These are phyloP conservation scores for Anoplolepis gracilipes DNA, from an alignment of 1,140 invertebrate species.

Conservation along the genomic window DNA sequence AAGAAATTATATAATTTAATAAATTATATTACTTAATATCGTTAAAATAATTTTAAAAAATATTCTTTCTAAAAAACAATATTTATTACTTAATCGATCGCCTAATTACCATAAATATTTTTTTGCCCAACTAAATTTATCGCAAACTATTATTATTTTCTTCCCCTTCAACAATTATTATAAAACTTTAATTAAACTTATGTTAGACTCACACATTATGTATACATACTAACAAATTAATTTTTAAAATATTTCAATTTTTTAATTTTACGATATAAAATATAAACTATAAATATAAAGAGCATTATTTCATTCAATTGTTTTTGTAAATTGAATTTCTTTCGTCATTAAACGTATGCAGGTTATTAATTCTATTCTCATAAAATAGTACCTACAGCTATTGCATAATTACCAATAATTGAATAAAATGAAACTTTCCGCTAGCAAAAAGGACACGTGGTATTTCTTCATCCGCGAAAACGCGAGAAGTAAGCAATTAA, in stretches of 20 bases:
- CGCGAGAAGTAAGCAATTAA: constrained; percentile 59
- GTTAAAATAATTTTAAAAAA: background rate
- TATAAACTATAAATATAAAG: background rate
- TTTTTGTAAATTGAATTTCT: constrained; percentile 25
- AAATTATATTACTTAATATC: background rate
- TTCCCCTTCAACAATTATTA: too few relatives aligned
- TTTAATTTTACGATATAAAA: too few relatives aligned
- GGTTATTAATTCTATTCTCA: background rate
- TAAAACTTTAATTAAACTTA: background rate
- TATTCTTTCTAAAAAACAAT: background rate
- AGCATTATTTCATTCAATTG: constrained; percentile 58
- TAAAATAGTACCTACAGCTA: background rate
- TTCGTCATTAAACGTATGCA: background rate
- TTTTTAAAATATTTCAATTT: too few relatives aligned
- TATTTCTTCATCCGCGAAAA: constrained; percentile 70
- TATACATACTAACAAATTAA: background rate
- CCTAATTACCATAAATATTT: constrained; percentile 50
- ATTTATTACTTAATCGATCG: background rate
- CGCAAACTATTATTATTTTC: too few relatives aligned
- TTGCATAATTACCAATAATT: background rate
- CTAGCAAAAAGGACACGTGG: constrained; percentile 68
- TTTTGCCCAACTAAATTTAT: background rate
- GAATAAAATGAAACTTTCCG: constrained; percentile 66
- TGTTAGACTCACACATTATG: background rate
- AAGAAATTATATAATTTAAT: background rate